Evolutionary conservation across 2,888 invertebrate genomes (phyloP), one percentile per base, ranked within the genome.

Genomic region (Asteroscopus sphinx): DNA sequence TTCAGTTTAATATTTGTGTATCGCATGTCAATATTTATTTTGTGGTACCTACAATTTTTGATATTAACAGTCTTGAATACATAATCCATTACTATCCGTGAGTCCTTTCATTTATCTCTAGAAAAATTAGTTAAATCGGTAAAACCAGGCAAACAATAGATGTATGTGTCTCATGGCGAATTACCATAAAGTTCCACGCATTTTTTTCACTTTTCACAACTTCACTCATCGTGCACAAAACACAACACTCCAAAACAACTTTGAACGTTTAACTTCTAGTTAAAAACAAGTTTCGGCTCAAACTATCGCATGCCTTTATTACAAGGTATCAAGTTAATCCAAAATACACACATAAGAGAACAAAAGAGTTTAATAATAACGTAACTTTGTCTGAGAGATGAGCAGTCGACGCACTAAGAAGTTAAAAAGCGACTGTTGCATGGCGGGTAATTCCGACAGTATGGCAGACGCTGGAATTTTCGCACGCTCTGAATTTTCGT

Each of bases 131-230:
- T n/a, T n/a, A n/a, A n/a, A n/a, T n/a, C n/a, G n/a, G n/a, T n/a
- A n/a, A n/a, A n/a, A n/a, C n/a, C n/a, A n/a, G n/a, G n/a, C n/a
- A n/a, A n/a, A n/a, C n/a, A 11, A n/a, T 4, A 47, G 1, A 12
- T 1, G 0, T 9, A 15, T 15, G 3, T 25, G 3, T 25, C 3
- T 4, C 6, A 25, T 3, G 3, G 7, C 13, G 1, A 30, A 5
- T 41, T 41, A 63, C 62, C 63, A 67, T 33, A 1, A 59, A 49
- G 36, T 28, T 45, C 67, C 68, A 67, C 32, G 37, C 33, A n/a
- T 32, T 39, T 12, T n/a, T 13, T 11, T 41, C 41, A 41, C 41
- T 59, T 35, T 46, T 58, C 35, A 28, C 40, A 5, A 12, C 8
- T 5, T 41, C 26, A 36, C 0, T 28, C 67, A 63, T 58, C 6